phyloP scores from a whole-genome alignment of 2,888 invertebrate species.

The Cerastis rubricosa region DNA sequence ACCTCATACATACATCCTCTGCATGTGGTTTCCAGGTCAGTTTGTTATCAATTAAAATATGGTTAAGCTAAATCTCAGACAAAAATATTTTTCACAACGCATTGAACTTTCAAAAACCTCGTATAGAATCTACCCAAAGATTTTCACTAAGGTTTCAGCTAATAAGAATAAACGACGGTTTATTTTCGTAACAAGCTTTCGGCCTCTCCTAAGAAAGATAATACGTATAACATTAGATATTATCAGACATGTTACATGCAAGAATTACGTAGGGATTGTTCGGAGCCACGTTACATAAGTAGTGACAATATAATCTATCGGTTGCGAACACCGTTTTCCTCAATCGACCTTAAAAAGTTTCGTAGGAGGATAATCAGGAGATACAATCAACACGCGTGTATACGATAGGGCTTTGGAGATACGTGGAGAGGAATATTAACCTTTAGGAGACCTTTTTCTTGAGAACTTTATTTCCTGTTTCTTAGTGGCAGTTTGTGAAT shows the following conservation, averaged over 20 bases:
- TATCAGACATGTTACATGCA: slow-evolving; percentile 55
- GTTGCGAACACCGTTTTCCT: slow-evolving; percentile 59
- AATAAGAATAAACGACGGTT: slow-evolving; percentile 40
- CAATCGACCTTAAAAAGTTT: slow-evolving; percentile 50
- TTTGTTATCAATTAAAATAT: neutral
- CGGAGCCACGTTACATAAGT: slow-evolving; percentile 48
- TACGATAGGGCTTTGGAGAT: slow-evolving; percentile 26
- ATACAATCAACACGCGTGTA: slow-evolving; percentile 37
- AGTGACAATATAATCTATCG: slow-evolving; percentile 64
- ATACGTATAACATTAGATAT: slow-evolving; percentile 48
- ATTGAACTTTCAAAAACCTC: slow-evolving; percentile 7
- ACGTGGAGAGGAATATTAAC: slow-evolving; percentile 8
- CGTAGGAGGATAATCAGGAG: slow-evolving; percentile 38
- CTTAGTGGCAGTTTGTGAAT: neutral
- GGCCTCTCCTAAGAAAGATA: slow-evolving; percentile 39
- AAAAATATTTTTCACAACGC: slow-evolving; percentile 21
- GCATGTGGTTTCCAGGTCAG: no score
- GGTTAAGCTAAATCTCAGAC: neutral
- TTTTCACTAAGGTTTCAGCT: slow-evolving; percentile 41
- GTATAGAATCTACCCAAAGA: slow-evolving; percentile 21
- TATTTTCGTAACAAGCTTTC: slow-evolving; percentile 49
- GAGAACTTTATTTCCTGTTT: neutral
- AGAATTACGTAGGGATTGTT: slow-evolving; percentile 54
- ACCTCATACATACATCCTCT: no score
- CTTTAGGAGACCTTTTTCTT: neutral